Evolutionary conservation across 2,113 vertebrate genomes (phyloP).

Genomic region (Herpetotheres cachinnans): DNA sequence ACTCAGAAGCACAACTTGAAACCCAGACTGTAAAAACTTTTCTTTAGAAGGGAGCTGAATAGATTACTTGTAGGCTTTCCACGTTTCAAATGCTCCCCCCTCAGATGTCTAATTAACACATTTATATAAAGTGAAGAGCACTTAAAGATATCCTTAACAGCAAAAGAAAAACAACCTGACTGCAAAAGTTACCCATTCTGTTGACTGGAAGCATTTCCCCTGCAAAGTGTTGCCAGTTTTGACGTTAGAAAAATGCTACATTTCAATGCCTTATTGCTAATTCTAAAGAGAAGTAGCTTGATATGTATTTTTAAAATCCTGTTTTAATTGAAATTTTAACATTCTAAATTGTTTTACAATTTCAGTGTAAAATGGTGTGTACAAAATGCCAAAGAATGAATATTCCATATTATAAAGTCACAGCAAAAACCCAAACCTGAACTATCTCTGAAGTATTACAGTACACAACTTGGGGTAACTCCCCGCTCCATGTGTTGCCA

Average conservation of each 20-base stretch:
- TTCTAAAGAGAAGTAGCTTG: not conserved
- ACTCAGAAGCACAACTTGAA: not conserved
- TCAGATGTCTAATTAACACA: not conserved
- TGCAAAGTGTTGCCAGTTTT: not conserved
- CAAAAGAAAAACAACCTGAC: not conserved
- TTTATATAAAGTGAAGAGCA: not conserved
- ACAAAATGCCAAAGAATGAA: not conserved
- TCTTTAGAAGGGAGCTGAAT: not conserved
- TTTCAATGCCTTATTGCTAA: not conserved
- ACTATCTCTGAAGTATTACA: not conserved
- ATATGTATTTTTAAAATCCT: not conserved
- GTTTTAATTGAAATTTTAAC: not conserved
- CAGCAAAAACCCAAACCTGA: not conserved
- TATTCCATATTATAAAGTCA: not conserved
- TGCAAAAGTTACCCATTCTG: not conserved
- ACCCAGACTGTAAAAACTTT: not conserved
- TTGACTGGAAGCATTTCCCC: not conserved
- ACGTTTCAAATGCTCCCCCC: not conserved
- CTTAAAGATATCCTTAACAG: not conserved
- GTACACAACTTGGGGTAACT: not conserved
- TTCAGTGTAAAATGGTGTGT: not conserved
- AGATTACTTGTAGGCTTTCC: not conserved
- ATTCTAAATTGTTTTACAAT: not conserved
- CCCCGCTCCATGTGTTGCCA: not conserved
- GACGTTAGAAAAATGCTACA: not conserved